These are phyloP conservation scores for Donacobius atricapilla DNA, from an alignment of 2,113 vertebrate species.

Conservation along the genomic window DNA sequence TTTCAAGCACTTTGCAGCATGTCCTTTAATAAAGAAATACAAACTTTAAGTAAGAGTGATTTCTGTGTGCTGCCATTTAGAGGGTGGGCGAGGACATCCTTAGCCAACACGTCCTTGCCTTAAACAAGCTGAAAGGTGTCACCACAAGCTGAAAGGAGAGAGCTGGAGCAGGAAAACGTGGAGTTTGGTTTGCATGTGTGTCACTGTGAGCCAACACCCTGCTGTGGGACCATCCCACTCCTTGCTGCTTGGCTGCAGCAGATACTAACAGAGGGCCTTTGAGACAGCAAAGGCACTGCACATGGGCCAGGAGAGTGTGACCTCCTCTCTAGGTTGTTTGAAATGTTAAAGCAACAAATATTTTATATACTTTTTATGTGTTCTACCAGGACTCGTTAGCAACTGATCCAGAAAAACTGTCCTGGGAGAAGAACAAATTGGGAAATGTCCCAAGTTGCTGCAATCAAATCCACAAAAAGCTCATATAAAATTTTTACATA, in stretches of 20 bases:
- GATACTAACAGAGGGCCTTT: background rate
- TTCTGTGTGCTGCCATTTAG: conserved; percentile 23
- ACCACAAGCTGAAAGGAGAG: background rate
- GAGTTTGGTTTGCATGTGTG: background rate
- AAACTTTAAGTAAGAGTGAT: conserved; percentile 57
- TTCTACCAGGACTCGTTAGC: background rate
- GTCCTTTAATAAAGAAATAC: conserved; percentile 55
- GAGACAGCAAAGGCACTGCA: background rate
- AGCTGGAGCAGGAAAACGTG: background rate
- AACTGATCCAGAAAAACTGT: conserved; percentile 28
- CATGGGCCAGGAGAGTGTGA: background rate
- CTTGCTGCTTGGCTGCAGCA: background rate
- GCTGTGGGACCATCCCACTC: background rate
- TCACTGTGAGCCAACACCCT: background rate
- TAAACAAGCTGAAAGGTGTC: background rate
- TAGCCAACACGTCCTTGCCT: background rate
- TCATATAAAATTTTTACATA: conserved; percentile 16
- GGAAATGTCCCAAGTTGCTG: conserved; percentile 23
- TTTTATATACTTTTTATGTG: background rate
- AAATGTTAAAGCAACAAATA: conserved; percentile 33
- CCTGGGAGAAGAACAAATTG: conserved; percentile 29
- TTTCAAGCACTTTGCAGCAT: conserved; percentile 65
- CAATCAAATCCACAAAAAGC: conserved; percentile 40
- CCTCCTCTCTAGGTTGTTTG: background rate
- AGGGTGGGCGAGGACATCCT: conserved; percentile 10